Evolutionary conservation across 1,140 invertebrate genomes (phyloP).

Genomic region (Macrobrachium nipponense): DNA sequence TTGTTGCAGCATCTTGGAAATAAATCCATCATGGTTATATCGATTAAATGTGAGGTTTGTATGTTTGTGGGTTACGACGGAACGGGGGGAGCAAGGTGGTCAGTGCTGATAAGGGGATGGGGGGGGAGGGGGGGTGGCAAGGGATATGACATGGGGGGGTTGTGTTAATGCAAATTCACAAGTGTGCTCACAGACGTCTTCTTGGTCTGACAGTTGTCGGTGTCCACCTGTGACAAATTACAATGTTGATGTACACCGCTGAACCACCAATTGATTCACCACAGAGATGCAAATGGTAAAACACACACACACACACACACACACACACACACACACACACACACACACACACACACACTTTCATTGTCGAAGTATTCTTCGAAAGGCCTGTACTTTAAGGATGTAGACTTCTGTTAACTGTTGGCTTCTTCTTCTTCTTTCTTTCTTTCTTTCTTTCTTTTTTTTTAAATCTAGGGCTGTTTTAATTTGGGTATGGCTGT

Average conservation of each 20-base stretch:
- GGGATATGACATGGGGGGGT: not conserved
- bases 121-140: slow-evolving; percentile 3
- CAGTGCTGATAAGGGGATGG: not conserved
- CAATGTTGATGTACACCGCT: slow-evolving; percentile 28
- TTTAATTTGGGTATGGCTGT: too few relatives aligned
- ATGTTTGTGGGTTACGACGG: not conserved
- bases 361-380: too few relatives aligned
- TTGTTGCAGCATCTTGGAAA: too few relatives aligned
- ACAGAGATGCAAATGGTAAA: not conserved
- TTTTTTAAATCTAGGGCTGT: too few relatives aligned
- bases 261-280: not conserved
- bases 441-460: too few relatives aligned
- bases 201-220: slow-evolving; percentile 45
- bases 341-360: too few relatives aligned
- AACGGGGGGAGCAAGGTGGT: slow-evolving; percentile 25
- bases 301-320: too few relatives aligned
- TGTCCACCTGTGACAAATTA: slow-evolving; percentile 60
- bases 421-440: too few relatives aligned
- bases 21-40: too few relatives aligned
- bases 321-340: too few relatives aligned
- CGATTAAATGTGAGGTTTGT: too few relatives aligned
- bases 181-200: slow-evolving; percentile 44
- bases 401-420: not conserved
- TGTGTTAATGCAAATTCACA: slow-evolving; percentile 51
- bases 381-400: too few relatives aligned